Evolutionary conservation across 2,797 vertebrate genomes (phyloP).

Genomic region (Petrocephalus sullivani): DNA sequence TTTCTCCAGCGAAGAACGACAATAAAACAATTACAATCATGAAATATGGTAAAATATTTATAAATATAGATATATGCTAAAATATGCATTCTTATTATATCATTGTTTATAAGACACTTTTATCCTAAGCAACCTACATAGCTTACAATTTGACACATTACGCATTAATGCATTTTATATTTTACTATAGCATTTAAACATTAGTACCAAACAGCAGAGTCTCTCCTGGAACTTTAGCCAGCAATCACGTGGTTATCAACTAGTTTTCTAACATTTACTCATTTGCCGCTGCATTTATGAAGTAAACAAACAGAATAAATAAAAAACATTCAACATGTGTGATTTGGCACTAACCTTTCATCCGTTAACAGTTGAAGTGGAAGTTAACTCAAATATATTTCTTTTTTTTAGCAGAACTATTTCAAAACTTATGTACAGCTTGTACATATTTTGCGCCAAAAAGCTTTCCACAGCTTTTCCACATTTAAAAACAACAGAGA

Average conservation of each 20-base stretch:
- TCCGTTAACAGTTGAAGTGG: not conserved
- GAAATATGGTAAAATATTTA: constrained; percentile 11
- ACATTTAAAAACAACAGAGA: not conserved
- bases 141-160: constrained; percentile 12
- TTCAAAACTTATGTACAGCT: not conserved
- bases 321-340: not conserved
- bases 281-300: not conserved
- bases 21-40: constrained; percentile 1
- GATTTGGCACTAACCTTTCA: not conserved
- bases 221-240: not conserved
- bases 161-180: constrained; percentile 6
- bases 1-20: not conserved
- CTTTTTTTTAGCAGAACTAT: not conserved
- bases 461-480: not conserved
- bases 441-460: not conserved
- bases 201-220: not conserved
- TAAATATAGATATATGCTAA: constrained; percentile 39
- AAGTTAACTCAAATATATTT: not conserved
- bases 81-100: constrained; percentile 11
- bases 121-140: not conserved
- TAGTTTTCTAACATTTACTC: not conserved
- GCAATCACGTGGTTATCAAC: not conserved
- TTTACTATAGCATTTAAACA: not conserved
- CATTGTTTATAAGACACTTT: not conserved
- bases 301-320: not conserved